Evolutionary conservation across 2,113 vertebrate genomes (phyloP).

Genomic region (Callipepla californica): DNA sequence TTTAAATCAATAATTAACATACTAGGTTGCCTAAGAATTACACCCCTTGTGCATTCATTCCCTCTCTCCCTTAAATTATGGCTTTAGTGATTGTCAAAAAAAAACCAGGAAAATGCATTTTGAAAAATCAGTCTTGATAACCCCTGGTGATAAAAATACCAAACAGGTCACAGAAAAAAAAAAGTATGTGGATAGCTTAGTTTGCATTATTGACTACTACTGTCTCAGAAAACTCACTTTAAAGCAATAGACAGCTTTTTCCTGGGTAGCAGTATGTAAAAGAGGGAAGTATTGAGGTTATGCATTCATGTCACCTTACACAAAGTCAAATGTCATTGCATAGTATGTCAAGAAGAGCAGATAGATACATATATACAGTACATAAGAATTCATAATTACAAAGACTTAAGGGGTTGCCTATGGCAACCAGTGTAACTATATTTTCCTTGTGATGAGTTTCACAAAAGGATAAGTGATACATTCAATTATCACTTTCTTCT

Average conservation of each 20-base stretch:
- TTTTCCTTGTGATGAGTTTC: background rate
- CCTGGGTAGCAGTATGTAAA: background rate
- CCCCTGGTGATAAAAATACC: conserved; percentile 2
- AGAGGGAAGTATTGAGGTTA: background rate
- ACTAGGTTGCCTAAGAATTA: background rate
- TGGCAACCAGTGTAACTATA: background rate
- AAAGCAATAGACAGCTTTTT: background rate
- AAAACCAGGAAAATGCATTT: background rate
- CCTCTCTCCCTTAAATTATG: background rate
- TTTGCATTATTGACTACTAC: conserved; percentile 50
- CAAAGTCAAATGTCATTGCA: conserved; percentile 4
- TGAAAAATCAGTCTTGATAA: conserved; percentile 38
- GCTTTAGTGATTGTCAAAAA: conserved; percentile 45
- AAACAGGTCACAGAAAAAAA: conserved; percentile 16
- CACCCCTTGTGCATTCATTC: conserved; percentile 20
- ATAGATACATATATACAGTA: background rate
- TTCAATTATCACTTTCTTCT: background rate
- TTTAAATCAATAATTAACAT: conserved; percentile 45
- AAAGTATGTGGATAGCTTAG: background rate
- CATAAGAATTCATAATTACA: background rate
- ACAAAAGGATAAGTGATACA: background rate
- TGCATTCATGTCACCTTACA: background rate
- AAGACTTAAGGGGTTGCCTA: background rate
- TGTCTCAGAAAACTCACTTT: conserved; percentile 33
- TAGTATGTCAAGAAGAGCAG: conserved; percentile 9